phyloP scores from a whole-genome alignment of 2,888 invertebrate genomes.

The Mycalesis mineus region DNA sequence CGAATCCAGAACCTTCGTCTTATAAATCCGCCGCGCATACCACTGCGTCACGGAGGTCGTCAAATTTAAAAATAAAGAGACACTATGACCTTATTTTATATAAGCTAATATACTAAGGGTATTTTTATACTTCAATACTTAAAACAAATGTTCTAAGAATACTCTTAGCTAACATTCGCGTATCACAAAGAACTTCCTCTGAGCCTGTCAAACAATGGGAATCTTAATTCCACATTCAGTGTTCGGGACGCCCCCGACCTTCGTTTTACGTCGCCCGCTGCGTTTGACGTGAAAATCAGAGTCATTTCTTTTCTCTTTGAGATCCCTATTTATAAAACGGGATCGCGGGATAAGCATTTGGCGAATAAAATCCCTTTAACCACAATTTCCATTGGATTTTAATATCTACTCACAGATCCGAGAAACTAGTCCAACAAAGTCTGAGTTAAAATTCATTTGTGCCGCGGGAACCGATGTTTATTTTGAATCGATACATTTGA shows the following conservation, averaged over 20 bases:
- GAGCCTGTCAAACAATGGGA: slow-evolving; percentile 29
- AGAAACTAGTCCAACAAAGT: too few relatives aligned
- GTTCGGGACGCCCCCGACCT: slow-evolving; percentile 20
- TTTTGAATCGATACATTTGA: too few relatives aligned
- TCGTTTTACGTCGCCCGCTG: slow-evolving; percentile 32
- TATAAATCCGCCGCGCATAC: too few relatives aligned
- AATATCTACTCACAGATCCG: neutral
- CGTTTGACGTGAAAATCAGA: slow-evolving; percentile 44
- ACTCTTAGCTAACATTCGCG: slow-evolving; percentile 4
- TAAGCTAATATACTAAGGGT: too few relatives aligned
- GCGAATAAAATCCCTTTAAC: neutral
- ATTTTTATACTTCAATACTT: neutral
- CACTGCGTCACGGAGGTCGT: too few relatives aligned
- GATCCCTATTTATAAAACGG: slow-evolving; percentile 5
- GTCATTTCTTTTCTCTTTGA: slow-evolving; percentile 20
- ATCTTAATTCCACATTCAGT: slow-evolving; percentile 34
- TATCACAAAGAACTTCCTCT: slow-evolving; percentile 20
- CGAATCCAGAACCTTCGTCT: too few relatives aligned
- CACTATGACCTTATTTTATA: too few relatives aligned
- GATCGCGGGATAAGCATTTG: neutral
- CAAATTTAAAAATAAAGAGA: too few relatives aligned
- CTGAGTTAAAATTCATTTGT: too few relatives aligned
- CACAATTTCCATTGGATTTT: neutral
- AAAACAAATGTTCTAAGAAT: neutral
- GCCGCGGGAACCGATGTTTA: too few relatives aligned